Percentiles rank a stretch among this genome's conserved stretches.
phyloP scores from a whole-genome alignment of 2,888 invertebrate species.

The Girardia tigrina region DNA sequence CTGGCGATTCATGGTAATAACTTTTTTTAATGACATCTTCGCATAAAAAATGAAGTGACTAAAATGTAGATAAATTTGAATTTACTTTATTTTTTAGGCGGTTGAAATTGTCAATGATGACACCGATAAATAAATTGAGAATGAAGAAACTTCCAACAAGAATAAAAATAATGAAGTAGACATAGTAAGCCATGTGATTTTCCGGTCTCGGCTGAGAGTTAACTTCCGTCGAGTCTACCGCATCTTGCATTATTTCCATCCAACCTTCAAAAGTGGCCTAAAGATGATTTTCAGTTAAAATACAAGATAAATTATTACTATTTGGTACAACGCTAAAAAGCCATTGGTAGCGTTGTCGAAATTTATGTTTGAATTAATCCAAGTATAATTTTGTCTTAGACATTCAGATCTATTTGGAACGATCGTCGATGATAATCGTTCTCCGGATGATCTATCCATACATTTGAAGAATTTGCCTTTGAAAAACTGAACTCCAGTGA shows the following conservation, averaged over 20 bases:
- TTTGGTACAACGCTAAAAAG: slow-evolving; percentile 82
- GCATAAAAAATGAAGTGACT: no score
- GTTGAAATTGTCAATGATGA: slow-evolving; percentile 94
- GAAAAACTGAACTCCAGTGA: slow-evolving; percentile 59
- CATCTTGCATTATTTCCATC: slow-evolving; percentile 95
- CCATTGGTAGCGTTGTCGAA: slow-evolving; percentile 87
- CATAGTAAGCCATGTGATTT: slow-evolving; percentile 73
- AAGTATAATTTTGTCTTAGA: slow-evolving; percentile 42
- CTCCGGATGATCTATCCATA: slow-evolving; percentile 42
- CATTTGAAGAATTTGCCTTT: slow-evolving; percentile 90
- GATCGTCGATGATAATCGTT: slow-evolving; percentile 31
- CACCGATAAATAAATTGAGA: slow-evolving; percentile 88
- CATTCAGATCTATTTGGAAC: slow-evolving; percentile 42
- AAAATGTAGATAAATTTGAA: no score
- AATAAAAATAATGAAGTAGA: slow-evolving; percentile 89
- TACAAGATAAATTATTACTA: slow-evolving; percentile 53
- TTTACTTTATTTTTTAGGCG: slow-evolving; percentile 88
- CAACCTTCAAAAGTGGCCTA: slow-evolving; percentile 85
- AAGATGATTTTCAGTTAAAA: slow-evolving; percentile 32
- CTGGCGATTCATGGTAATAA: no score
- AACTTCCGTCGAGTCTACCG: slow-evolving; percentile 54
- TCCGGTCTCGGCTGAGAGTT: slow-evolving; percentile 76
- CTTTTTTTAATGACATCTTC: no score
- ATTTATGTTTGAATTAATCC: slow-evolving; percentile 74
- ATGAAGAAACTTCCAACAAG: slow-evolving; percentile 93